Base-by-base conservation (phyloP, 64 coral and sea anemone genomes). In the Pachyseris speciosa region DNA sequence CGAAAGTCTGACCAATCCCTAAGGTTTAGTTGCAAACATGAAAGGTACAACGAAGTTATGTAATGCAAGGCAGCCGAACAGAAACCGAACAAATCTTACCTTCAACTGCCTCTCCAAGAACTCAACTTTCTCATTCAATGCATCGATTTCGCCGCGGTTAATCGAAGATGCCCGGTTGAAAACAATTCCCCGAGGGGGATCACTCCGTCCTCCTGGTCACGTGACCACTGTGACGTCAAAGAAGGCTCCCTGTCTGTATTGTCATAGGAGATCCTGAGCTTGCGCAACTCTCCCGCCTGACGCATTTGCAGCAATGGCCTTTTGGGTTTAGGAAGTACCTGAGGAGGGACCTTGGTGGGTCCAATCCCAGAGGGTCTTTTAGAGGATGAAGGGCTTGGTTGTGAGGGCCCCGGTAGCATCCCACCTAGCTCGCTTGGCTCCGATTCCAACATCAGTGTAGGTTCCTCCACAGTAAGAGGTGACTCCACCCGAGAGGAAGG, bases 61-160 rank as follows among this genome's bases (percentile, higher is more conserved):
- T n/a, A n/a, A n/a, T n/a, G n/a, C n/a, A n/a, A n/a, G n/a, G n/a
- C n/a, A n/a, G n/a, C n/a, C n/a, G n/a, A 40, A 0, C 10, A 16
- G 13, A 7, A 53, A 16, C 0, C 75, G 30, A 74, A 51, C 52
- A 64, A 28, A 10, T 87, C 70, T 63, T 52, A 95, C 93, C 93
- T 98, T 93, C 1, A 98, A 80, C 20, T 99, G 97, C 67, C 74
- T 92, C 43, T 98, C 96, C 7, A 99, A 58, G 67, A 95, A 99
- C 20, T 83, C 3, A 27, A 99, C 93, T 44, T 95, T 99, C 20
- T 99, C 94, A n/a, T 92, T 84, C 19, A 99, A 80, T 13, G 94
- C 86, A 75, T 92, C 97, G 34, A 99, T 67, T 68, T 99, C 94
- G 11, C 97, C 97, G 19, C 89, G 85, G n/a, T 95, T 99, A 32